Evolutionary conservation across 64 coral and sea anemone genomes (phyloP), one percentile per base, ranked within the genome.

Genomic region (Stylophora pistillata): DNA sequence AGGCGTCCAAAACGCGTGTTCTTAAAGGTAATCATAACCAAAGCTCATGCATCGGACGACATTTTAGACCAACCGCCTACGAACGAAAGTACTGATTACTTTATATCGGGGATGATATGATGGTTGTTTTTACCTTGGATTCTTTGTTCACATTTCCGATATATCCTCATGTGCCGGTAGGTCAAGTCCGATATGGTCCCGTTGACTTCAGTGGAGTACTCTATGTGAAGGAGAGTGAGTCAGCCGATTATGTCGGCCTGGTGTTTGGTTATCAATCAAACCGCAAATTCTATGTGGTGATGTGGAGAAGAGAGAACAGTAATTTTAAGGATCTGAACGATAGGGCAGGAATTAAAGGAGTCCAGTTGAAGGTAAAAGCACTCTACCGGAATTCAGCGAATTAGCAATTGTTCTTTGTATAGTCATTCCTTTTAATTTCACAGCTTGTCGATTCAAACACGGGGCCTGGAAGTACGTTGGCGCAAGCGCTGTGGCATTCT

Each of bases 191-290:
- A 10, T 93, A 93, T 52, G 91, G 91, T 6, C 86, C 91, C n/a
- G 78, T 95, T 1, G 88, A 95, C 74, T 95, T 91, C 76, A 87
- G 58, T 71, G 93, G 93, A 30, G 86, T 77, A 13, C 54, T 95
- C 18, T 95, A 91, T 72, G 83, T 95, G 61, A 86, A 95, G 26
- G 88, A 82, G 15, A 58, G 61, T 12, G 84, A 95, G 28, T 82
- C 70, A 18, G 81, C 88, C 18, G 93, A 95, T 71, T 95, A 90
- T 73, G 86, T 91, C 7, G 93, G 93, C 13, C 70, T 95, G 31
- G 89, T 95, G 18, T 95, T 95, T 70, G 93, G 93, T 29, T 95
- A 95, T 65, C 93, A 95, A 34, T 90, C 88, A 32, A 95, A 87
- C 69, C 78, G 23, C 56, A 95, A 95, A 84, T 95, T 95, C 34